These are phyloP conservation scores for Rhynchopsitta pachyrhyncha DNA, from an alignment of 2,113 vertebrate species.

Conservation along the genomic window DNA sequence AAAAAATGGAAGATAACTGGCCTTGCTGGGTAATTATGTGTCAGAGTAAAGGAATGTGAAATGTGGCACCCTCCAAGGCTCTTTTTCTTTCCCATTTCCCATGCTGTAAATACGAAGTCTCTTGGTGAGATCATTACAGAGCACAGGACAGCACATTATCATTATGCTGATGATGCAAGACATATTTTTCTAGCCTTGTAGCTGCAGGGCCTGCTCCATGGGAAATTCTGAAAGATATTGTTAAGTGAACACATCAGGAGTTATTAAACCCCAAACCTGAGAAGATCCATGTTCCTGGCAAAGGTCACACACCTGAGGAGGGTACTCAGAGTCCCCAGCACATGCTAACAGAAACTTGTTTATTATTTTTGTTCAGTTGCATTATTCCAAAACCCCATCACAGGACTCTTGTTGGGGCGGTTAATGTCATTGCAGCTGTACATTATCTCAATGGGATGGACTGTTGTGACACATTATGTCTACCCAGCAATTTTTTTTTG, in stretches of 20 bases:
- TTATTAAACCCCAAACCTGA: background rate
- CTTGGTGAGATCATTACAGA: background rate
- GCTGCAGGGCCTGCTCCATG: background rate
- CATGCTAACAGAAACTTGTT: background rate
- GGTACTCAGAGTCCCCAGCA: background rate
- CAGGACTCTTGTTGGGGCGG: background rate
- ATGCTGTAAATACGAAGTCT: background rate
- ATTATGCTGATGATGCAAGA: background rate
- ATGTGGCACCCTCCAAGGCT: background rate
- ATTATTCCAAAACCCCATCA: background rate
- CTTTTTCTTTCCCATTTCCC: background rate
- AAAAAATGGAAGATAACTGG: background rate
- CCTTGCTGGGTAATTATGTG: background rate
- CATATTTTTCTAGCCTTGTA: background rate
- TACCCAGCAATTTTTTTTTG: background rate
- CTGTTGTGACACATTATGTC: slow-evolving; percentile 12
- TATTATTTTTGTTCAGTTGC: background rate
- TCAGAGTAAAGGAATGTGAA: background rate
- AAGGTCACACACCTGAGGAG: background rate
- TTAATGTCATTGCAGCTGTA: slow-evolving; percentile 5
- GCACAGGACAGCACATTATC: background rate
- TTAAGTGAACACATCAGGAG: background rate
- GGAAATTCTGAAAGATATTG: background rate
- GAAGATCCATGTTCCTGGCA: background rate
- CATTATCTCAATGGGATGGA: background rate